Conservation (phyloP, 2,797 vertebrate species). For the Xenopus petersii region DNA sequence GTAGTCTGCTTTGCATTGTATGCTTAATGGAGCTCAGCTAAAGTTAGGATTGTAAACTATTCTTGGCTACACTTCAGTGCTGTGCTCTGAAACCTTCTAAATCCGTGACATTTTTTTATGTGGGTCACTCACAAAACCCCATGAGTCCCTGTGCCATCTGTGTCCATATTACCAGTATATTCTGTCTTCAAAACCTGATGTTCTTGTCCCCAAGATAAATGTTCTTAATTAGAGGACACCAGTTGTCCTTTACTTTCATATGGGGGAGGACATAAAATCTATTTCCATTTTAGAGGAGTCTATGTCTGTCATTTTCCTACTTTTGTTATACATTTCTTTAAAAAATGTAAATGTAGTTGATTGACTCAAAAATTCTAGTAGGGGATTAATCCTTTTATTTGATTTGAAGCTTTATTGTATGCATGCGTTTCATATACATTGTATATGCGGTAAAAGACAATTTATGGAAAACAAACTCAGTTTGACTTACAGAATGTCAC, state of each 20-base stretch:
- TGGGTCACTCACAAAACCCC: slow-evolving; percentile 65
- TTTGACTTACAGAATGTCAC: too few relatives aligned
- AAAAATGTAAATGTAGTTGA: too few relatives aligned
- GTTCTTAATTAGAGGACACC: slow-evolving; percentile 70
- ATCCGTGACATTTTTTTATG: slow-evolving; percentile 62
- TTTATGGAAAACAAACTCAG: too few relatives aligned
- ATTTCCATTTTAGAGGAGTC: background rate
- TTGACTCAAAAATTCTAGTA: too few relatives aligned
- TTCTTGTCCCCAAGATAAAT: slow-evolving; percentile 73
- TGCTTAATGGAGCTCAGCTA: slow-evolving; percentile 37
- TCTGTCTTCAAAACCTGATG: slow-evolving; percentile 67
- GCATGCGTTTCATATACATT: too few relatives aligned
- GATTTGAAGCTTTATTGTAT: too few relatives aligned
- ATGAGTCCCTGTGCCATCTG: slow-evolving; percentile 71
- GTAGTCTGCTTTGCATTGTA: slow-evolving; percentile 7
- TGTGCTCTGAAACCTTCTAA: slow-evolving; percentile 62
- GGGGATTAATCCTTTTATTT: too few relatives aligned
- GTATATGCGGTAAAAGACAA: too few relatives aligned
- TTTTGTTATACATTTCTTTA: too few relatives aligned
- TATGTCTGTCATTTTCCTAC: too few relatives aligned
- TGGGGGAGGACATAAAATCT: background rate
- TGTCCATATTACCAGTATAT: slow-evolving; percentile 70
- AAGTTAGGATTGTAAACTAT: slow-evolving; percentile 42
- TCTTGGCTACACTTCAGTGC: slow-evolving; percentile 41
- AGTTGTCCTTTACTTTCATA: slow-evolving; percentile 62